Conservation (phyloP, 2,113 vertebrate genomes). For the Aramus guarauna region DNA sequence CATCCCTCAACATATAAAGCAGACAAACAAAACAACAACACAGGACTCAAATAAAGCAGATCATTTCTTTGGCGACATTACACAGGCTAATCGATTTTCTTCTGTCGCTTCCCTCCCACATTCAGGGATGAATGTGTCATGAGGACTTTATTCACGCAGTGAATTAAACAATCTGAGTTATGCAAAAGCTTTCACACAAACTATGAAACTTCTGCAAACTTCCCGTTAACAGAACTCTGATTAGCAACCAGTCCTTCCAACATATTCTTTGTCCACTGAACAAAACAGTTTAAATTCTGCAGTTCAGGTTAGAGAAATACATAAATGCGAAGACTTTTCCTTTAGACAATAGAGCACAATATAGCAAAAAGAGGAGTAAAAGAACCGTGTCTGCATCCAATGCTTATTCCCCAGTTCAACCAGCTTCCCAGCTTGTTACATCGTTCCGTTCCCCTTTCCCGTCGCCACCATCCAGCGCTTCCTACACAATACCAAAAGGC, state of each 20-base stretch:
- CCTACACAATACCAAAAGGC: neutral
- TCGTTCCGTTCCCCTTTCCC: neutral
- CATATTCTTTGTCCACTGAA: neutral
- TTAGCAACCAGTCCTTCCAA: neutral
- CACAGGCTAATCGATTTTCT: neutral
- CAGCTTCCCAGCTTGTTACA: neutral
- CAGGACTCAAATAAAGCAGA: neutral
- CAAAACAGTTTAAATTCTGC: neutral
- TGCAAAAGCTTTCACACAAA: neutral
- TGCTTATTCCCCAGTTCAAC: neutral
- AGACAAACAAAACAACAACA: neutral
- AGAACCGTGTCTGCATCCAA: neutral
- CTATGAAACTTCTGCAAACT: constrained; percentile 3
- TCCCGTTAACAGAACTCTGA: neutral
- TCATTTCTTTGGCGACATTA: neutral
- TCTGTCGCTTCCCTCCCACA: neutral
- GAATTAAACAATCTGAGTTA: constrained; percentile 51
- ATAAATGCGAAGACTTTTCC: neutral
- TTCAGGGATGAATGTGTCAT: neutral
- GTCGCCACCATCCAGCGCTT: neutral
- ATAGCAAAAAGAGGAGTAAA: neutral
- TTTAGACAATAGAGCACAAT: neutral
- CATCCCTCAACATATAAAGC: neutral
- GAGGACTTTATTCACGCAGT: constrained; percentile 44
- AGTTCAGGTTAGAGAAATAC: neutral